phyloP scores from a whole-genome alignment of 2,888 invertebrate species.

The Cinara cedri region DNA sequence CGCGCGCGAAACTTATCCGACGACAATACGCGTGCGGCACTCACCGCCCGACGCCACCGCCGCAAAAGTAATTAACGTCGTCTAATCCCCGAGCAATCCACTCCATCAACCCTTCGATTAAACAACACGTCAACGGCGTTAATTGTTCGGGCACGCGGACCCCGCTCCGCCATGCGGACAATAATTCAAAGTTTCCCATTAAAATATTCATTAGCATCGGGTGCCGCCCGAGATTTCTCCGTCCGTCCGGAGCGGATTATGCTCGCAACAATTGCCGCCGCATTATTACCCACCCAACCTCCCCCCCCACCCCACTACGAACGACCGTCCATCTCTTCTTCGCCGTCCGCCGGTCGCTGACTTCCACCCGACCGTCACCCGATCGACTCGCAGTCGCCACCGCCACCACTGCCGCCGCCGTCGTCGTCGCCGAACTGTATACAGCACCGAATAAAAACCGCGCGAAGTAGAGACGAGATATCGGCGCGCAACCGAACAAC shows the following conservation, averaged over 20 bases:
- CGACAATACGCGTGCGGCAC: not conserved
- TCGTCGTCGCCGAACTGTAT: too few relatives aligned
- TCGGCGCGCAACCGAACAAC: too few relatives aligned
- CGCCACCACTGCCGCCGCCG: too few relatives aligned
- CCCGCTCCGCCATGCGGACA: not conserved
- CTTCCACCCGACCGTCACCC: too few relatives aligned
- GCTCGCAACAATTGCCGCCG: not conserved
- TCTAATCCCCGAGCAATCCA: constrained; percentile 33
- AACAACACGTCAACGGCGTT: constrained; percentile 34
- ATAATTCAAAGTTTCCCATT: constrained; percentile 31
- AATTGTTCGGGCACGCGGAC: constrained; percentile 10
- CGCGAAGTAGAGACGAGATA: too few relatives aligned
- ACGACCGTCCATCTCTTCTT: not conserved
- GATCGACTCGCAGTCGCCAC: too few relatives aligned
- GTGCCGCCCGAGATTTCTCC: not conserved
- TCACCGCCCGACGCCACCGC: too few relatives aligned
- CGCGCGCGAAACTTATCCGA: constrained; percentile 1
- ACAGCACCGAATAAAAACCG: too few relatives aligned
- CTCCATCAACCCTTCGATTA: constrained; percentile 9
- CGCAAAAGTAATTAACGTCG: constrained; percentile 39
- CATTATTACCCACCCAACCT: not conserved
- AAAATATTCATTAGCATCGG: constrained; percentile 40
- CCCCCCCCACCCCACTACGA: too few relatives aligned
- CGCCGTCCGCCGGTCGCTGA: not conserved
- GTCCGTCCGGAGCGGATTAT: not conserved